phyloP scores from a whole-genome alignment of 2,113 vertebrate species.

The Cyanoramphus novaezelandiae region DNA sequence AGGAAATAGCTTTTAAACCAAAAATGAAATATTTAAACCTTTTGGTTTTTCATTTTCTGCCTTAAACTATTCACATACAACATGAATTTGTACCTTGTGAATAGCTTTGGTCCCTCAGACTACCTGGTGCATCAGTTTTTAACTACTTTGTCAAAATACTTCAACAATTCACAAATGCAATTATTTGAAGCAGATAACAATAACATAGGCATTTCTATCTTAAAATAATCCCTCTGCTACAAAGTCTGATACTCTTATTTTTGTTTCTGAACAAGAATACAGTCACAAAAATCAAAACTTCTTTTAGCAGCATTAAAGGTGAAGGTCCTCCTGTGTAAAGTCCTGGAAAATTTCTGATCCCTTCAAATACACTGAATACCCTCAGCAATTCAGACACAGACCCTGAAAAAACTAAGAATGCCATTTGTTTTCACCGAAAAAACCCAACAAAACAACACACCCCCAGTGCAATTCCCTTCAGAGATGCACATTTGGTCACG shows the following conservation, averaged over 20 bases:
- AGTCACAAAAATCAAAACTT: background rate
- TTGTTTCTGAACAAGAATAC: constrained; percentile 24
- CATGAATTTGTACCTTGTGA: background rate
- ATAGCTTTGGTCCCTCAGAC: constrained; percentile 34
- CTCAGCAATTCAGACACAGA: background rate
- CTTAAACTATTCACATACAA: constrained; percentile 8
- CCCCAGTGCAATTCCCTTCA: background rate
- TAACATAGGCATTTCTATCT: background rate
- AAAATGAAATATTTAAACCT: background rate
- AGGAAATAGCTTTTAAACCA: background rate
- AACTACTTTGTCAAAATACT: background rate
- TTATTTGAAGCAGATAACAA: constrained; percentile 12
- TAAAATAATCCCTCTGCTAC: background rate
- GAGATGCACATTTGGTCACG: background rate
- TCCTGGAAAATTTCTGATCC: background rate
- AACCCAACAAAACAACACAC: background rate
- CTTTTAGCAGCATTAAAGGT: constrained; percentile 41
- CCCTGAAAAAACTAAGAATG: background rate
- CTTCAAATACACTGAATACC: background rate
- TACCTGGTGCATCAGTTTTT: background rate
- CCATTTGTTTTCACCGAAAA: background rate
- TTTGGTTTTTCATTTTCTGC: background rate
- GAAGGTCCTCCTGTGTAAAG: background rate
- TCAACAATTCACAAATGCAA: background rate
- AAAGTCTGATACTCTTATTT: background rate